Evolutionary conservation across 92 coral and sea anemone species (phyloP).

Genomic region (Umimayanthus kanabou): DNA sequence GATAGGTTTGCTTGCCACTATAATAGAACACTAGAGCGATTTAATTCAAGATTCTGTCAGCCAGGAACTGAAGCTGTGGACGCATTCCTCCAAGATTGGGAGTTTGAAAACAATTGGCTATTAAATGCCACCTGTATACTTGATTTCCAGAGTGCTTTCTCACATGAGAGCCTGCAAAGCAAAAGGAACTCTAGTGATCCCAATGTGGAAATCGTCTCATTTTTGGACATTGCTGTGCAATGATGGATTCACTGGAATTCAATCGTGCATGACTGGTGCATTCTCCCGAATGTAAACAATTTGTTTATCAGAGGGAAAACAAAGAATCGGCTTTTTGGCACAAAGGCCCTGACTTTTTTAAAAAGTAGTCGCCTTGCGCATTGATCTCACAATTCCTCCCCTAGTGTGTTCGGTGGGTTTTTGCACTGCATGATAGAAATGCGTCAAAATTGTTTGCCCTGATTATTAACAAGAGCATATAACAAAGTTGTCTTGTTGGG

Average conservation of each 20-base stretch:
- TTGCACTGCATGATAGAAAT: constrained; percentile 15
- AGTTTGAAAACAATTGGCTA: constrained; percentile 46
- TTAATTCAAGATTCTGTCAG: constrained; percentile 39
- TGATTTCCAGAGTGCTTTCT: constrained; percentile 18
- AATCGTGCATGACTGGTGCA: background rate
- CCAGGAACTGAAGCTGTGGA: background rate
- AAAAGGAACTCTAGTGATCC: constrained; percentile 48
- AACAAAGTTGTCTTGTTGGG: constrained; percentile 4
- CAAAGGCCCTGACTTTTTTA: background rate
- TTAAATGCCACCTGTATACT: constrained; percentile 33
- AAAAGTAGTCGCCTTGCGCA: constrained; percentile 3
- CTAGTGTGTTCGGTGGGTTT: constrained; percentile 7
- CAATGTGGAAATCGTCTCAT: constrained; percentile 44
- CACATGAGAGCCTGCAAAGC: constrained; percentile 46
- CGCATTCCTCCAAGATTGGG: constrained; percentile 47
- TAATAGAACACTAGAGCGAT: constrained; percentile 8
- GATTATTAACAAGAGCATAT: background rate
- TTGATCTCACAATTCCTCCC: background rate
- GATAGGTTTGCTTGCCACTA: constrained; percentile 33
- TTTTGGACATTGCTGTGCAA: constrained; percentile 48
- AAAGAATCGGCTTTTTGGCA: background rate
- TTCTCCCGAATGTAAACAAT: constrained; percentile 9
- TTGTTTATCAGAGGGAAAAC: background rate
- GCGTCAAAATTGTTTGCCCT: constrained; percentile 18
- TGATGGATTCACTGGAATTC: constrained; percentile 9